These are phyloP conservation scores for Lynx canadensis DNA, from an alignment of 2,113 vertebrate genomes.

Conservation along the genomic window DNA sequence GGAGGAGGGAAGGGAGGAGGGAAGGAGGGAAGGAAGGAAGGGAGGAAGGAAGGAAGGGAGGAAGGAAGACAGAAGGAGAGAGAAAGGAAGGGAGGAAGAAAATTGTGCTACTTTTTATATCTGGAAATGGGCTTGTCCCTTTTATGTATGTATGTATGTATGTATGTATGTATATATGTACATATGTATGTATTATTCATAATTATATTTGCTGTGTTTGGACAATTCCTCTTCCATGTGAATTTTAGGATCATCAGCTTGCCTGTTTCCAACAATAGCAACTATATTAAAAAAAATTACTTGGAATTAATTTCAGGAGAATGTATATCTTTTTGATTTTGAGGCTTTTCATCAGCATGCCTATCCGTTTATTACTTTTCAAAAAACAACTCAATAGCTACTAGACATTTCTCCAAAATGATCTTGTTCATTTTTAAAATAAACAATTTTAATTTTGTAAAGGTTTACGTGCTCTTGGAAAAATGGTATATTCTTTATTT, in stretches of 20 bases:
- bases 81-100: too few relatives aligned
- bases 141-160: not conserved
- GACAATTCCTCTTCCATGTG: not conserved
- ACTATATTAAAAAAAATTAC: not conserved
- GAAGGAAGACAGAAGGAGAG: not conserved
- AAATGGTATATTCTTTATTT: not conserved
- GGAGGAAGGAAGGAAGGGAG: too few relatives aligned
- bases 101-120: not conserved
- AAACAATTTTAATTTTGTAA: not conserved
- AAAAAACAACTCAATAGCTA: not conserved
- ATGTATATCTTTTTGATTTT: not conserved
- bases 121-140: not conserved
- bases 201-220: not conserved
- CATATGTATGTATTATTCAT: not conserved
- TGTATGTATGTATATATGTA: too few relatives aligned
- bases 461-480: not conserved
- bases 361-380: not conserved
- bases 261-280: not conserved
- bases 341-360: not conserved
- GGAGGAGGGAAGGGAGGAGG: too few relatives aligned
- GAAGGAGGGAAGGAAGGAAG: not conserved
- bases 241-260: slow-evolving; percentile 22
- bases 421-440: not conserved
- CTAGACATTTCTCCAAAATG: not conserved
- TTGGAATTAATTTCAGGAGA: not conserved